phyloP scores from a whole-genome alignment of 1,140 invertebrate species.

The Polyergus mexicanus region DNA sequence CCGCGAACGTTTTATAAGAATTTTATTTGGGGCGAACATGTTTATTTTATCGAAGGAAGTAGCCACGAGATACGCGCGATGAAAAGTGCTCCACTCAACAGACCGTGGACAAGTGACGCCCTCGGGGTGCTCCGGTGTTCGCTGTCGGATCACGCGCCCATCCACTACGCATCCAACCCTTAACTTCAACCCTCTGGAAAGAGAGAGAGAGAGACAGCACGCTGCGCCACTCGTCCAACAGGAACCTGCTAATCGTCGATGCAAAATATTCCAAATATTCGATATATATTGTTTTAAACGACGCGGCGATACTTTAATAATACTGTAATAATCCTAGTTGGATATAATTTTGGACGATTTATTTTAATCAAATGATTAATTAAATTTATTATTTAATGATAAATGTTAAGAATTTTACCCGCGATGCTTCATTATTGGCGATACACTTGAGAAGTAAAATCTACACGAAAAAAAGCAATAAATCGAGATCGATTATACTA shows the following conservation, averaged over 20 bases:
- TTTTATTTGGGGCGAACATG: neutral
- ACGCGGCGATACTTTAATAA: neutral
- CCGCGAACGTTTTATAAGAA: neutral
- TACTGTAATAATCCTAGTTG: neutral
- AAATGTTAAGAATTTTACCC: neutral
- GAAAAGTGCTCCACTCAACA: conserved; percentile 64
- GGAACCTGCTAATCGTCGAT: conserved; percentile 7
- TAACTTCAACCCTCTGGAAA: conserved; percentile 58
- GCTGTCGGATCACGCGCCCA: conserved; percentile 68
- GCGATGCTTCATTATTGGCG: neutral
- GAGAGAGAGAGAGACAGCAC: conserved; percentile 16
- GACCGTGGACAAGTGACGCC: conserved; percentile 73
- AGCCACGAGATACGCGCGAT: neutral
- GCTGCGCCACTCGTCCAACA: conserved; percentile 42
- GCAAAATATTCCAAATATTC: conserved; percentile 33
- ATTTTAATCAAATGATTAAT: conserved; percentile 6
- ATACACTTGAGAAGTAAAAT: neutral
- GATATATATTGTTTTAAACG: conserved; percentile 24
- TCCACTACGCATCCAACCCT: conserved; percentile 73
- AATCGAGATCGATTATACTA: too few species aligned
- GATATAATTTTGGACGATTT: neutral
- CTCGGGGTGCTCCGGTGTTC: conserved; percentile 41
- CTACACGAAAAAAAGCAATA: neutral
- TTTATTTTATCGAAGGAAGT: neutral
- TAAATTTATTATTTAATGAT: neutral